Evolutionary conservation across 1,140 invertebrate species (phyloP), one percentile per base, ranked within the genome.

Genomic region (Lutraria rhynchaena): DNA sequence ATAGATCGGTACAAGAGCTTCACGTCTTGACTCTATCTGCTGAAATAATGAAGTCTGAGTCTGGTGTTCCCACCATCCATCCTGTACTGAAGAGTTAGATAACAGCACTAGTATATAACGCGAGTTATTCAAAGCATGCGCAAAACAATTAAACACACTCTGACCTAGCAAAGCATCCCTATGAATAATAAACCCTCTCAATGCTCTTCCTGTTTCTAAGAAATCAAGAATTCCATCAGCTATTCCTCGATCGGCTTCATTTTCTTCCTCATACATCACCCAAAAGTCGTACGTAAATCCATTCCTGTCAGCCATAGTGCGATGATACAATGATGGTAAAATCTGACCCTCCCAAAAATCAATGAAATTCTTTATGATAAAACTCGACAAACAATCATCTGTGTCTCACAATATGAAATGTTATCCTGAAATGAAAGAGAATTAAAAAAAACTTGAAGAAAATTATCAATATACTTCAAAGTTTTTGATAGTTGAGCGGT

Each of bases 41-140:
- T 63, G 31, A 37, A n/a, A 44, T 35, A 63, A 44, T 44, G 35
- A 11, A 0, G 35, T 44, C 24, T 35, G n/a, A 11, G 37, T 33
- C n/a, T 35, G 31, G 1, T 15, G 7, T 4, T 63, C 35, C 60
- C 60, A 63, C 31, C 31, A 63, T 19, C 31, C 31, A 63, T 63
- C 60, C 11, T 35, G 37, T 1, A 63, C 11, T 3, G 60, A 63
- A 11, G 35, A 22, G 7, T 5, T 44, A 19, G 60, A 63, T 41
- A 63, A 24, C 24, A 63, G 24, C 35, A 63, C 1, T 41, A 63
- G 19, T 7, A 63, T 35, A 63, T 3, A 63, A 5, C 35, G 17
- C 15, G 60, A 63, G 2, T 63, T 63, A 1, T 2, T n/a, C n/a
- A 63, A 41, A 9, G 60, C 60, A 63, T 63, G 19, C n/a, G 37